Conservation (phyloP, 2,888 invertebrate genomes). For the Craniophora ligustri region DNA sequence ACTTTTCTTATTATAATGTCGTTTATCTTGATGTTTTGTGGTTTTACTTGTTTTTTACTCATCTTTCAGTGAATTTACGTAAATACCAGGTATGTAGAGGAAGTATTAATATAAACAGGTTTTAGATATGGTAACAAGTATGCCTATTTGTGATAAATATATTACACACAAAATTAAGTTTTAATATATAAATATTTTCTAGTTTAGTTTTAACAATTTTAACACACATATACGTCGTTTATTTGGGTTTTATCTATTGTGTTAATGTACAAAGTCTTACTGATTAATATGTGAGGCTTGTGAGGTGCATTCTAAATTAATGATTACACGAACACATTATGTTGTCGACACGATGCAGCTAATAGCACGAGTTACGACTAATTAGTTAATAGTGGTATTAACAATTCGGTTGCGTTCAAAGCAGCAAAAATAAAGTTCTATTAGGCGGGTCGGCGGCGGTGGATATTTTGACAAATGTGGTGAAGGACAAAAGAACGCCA, state of each 20-base stretch:
- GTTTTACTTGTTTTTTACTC: constrained; percentile 27
- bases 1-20: constrained; percentile 33
- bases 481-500: no score
- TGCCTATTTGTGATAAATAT: no score
- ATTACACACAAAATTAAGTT: no score
- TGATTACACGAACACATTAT: constrained; percentile 16
- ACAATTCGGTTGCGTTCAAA: no score
- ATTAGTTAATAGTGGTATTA: no score
- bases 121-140: no score
- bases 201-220: constrained; percentile 37
- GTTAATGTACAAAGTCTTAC: constrained; percentile 5
- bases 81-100: no score
- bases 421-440: no score
- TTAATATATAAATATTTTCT: constrained; percentile 49
- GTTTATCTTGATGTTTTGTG: constrained; percentile 31
- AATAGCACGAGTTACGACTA: constrained; percentile 10
- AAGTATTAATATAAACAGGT: no score
- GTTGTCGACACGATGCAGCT: constrained; percentile 18
- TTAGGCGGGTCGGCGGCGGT: no score
- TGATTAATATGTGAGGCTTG: constrained; percentile 15
- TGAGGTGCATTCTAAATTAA: constrained; percentile 22
- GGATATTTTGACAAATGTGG: no score
- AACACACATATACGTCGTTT: constrained; percentile 9
- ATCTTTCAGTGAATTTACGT: not conserved
- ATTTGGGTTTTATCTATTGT: constrained; percentile 9